These are phyloP conservation scores for Bicyclus anynana DNA, from an alignment of 1,140 invertebrate species.

Conservation along the genomic window DNA sequence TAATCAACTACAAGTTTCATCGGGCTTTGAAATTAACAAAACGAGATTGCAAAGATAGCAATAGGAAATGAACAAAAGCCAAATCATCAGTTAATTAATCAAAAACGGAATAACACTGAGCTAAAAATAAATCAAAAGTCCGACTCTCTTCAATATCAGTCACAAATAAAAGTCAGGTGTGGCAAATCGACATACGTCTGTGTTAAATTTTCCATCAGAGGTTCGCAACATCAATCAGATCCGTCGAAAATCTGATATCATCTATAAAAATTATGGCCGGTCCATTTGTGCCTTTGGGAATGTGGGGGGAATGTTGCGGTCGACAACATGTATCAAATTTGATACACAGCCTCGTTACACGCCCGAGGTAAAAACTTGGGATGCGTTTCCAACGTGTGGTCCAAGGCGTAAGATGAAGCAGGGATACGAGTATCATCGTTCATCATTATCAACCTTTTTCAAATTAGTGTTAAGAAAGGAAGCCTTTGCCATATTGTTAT, in stretches of 20 bases:
- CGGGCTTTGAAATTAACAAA: not conserved
- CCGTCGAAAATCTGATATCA: conserved; percentile 36
- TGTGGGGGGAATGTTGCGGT: conserved; percentile 36
- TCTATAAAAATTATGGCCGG: conserved; percentile 46
- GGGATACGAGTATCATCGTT: not conserved
- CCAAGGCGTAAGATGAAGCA: conserved; percentile 10
- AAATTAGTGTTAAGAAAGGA: too few species aligned
- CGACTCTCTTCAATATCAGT: conserved; percentile 8
- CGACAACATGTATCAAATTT: conserved; percentile 49
- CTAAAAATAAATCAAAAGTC: not conserved
- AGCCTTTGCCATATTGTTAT: too few species aligned
- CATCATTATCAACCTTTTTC: too few species aligned
- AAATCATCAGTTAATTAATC: not conserved
- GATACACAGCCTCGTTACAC: conserved; percentile 47
- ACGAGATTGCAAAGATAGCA: not conserved
- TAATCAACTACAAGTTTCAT: not conserved
- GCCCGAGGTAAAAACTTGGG: conserved; percentile 41
- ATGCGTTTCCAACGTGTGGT: conserved; percentile 34
- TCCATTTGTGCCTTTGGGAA: conserved; percentile 39
- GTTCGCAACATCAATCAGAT: conserved; percentile 32
- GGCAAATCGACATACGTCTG: conserved; percentile 16
- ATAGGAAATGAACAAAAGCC: not conserved
- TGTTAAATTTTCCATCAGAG: conserved; percentile 13
- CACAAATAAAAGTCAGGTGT: conserved; percentile 12
- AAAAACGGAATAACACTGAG: not conserved